These are phyloP conservation scores for Cosmorhoe ocellata DNA, from an alignment of 2,888 invertebrate genomes.

Conservation along the genomic window DNA sequence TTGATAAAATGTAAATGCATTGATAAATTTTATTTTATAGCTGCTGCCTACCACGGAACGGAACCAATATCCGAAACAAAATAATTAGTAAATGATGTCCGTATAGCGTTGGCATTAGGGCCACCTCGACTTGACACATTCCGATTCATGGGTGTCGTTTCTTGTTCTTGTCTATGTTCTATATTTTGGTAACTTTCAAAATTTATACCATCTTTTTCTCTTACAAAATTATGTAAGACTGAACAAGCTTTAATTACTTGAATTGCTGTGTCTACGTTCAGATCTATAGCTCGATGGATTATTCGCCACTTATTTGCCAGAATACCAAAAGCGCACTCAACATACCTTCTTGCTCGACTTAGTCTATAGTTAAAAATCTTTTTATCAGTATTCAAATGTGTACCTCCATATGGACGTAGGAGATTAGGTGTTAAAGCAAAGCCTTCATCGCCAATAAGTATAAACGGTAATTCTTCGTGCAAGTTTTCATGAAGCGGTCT, in stretches of 20 bases:
- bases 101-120: conserved; percentile 38
- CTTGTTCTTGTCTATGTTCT: conserved; percentile 37
- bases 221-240: conserved; percentile 37
- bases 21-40: conserved; percentile 34
- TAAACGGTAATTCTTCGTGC: no score
- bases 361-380: no score
- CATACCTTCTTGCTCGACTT: no score
- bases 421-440: no score
- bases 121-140: conserved; percentile 36
- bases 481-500: no score
- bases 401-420: no score
- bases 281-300: conserved; percentile 37
- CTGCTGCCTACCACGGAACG: conserved; percentile 37
- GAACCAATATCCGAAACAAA: conserved; percentile 36
- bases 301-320: conserved; percentile 22
- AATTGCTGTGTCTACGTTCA: conserved; percentile 27
- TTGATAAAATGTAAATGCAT: conserved; percentile 34
- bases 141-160: conserved; percentile 34
- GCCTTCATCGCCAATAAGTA: no score
- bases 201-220: conserved; percentile 27
- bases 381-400: no score
- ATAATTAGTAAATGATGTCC: conserved; percentile 36
- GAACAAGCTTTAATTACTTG: conserved; percentile 34
- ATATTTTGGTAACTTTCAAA: conserved; percentile 37
- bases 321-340: no score